Percentiles rank a stretch among this genome's conserved stretches.
Evolutionary conservation across 2,888 invertebrate species (phyloP).

Genomic region (Cephus pulcher): DNA sequence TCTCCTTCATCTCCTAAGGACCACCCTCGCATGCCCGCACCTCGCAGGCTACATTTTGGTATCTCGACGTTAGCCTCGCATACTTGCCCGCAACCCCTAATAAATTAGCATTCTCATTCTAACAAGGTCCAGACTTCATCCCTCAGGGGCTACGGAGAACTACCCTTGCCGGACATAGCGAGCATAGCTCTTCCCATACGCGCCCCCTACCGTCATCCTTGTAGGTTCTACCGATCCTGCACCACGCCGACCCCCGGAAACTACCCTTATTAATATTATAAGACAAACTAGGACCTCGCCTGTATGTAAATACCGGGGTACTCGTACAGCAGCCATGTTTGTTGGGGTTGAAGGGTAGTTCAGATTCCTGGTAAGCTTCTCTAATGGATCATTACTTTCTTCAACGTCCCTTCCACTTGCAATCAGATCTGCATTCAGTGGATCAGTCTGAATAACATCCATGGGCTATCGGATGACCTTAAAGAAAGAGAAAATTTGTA

Average conservation of each 20-base stretch:
- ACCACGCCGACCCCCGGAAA: constrained; percentile 55
- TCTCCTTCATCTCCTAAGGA: neutral
- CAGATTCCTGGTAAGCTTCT: constrained; percentile 13
- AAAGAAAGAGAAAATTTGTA: neutral
- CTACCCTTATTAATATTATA: constrained; percentile 66
- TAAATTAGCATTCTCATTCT: constrained; percentile 66
- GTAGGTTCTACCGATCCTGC: constrained; percentile 40
- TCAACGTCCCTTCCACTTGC: neutral
- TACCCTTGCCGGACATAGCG: constrained; percentile 64
- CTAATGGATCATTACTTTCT: neutral
- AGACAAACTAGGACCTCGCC: constrained; percentile 53
- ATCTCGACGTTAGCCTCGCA: neutral
- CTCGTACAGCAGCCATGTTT: constrained; percentile 39
- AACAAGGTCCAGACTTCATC: constrained; percentile 64
- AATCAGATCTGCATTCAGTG: neutral
- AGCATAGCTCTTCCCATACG: constrained; percentile 61
- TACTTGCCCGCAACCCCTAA: constrained; percentile 43
- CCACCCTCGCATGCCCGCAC: neutral
- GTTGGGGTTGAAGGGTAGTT: constrained; percentile 8
- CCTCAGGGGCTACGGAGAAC: constrained; percentile 58
- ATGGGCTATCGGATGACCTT: neutral
- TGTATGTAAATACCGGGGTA: constrained; percentile 58
- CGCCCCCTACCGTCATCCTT: constrained; percentile 39
- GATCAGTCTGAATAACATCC: neutral
- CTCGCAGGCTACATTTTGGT: neutral